Conservation (phyloP, 2,888 invertebrate genomes). For the Ypsolopha sequella region DNA sequence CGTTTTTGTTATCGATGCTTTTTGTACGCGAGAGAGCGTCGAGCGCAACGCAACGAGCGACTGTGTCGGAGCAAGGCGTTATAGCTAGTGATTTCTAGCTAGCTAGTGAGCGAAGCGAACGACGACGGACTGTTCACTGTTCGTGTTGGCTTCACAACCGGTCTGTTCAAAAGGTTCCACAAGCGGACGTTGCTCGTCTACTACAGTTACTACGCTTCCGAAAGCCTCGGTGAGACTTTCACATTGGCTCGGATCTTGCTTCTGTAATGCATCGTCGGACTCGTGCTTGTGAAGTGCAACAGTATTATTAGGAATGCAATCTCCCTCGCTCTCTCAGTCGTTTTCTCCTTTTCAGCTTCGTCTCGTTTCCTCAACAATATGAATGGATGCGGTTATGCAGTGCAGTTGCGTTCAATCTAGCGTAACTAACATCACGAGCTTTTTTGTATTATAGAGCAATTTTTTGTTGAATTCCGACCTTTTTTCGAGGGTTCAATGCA, state of each 20-base stretch:
- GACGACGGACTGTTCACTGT: not conserved
- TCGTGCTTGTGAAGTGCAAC: conserved; percentile 15
- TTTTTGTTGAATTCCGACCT: not conserved
- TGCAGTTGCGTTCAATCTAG: conserved; percentile 1
- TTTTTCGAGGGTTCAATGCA: not conserved
- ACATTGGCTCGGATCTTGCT: not conserved
- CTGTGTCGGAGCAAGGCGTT: conserved; percentile 4
- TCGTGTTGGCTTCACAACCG: too few species aligned
- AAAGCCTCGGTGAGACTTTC: not conserved
- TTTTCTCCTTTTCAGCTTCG: conserved; percentile 37
- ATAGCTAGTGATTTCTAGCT: conserved; percentile 4
- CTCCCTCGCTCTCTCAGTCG: conserved; percentile 55
- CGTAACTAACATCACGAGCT: not conserved
- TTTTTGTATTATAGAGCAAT: not conserved
- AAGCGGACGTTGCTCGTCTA: not conserved
- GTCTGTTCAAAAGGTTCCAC: not conserved
- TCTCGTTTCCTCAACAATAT: conserved; percentile 52
- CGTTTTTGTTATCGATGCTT: not conserved
- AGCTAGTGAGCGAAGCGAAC: not conserved
- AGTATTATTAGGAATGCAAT: conserved; percentile 50
- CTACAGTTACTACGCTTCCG: not conserved
- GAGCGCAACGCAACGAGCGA: conserved; percentile 8
- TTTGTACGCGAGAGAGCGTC: conserved; percentile 22
- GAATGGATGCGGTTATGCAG: conserved; percentile 24
- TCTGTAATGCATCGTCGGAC: not conserved